Conservation (phyloP, 1,140 invertebrate genomes). For the Acyrthosiphon pisum region DNA sequence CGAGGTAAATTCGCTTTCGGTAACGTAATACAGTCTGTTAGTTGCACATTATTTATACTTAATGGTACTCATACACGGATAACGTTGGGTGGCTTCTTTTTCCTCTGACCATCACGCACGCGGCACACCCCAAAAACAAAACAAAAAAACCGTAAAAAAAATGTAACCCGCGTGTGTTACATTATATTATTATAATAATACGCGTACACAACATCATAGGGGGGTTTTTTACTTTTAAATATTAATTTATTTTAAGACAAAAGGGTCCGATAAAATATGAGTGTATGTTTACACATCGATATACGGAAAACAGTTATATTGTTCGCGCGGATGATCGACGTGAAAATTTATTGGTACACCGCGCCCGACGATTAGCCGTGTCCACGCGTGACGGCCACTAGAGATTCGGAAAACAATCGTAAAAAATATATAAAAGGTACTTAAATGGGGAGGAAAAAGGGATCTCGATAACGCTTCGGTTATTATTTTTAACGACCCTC, state of each 20-base stretch:
- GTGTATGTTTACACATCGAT: constrained; percentile 30
- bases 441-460: constrained; percentile 12
- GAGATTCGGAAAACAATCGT: constrained; percentile 41
- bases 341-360: not conserved
- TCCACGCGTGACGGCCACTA: constrained; percentile 44
- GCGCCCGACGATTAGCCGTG: constrained; percentile 28
- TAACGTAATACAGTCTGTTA: constrained; percentile 35
- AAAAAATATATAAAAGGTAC: constrained; percentile 22
- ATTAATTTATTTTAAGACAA: constrained; percentile 34
- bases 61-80: not conserved
- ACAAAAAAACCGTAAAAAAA: not conserved
- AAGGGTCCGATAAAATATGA: constrained; percentile 1
- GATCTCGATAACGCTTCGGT: constrained; percentile 26
- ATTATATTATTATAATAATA: not conserved
- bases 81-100: constrained; percentile 43
- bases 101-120: not conserved
- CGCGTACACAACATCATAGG: not conserved
- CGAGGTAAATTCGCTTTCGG: constrained; percentile 27
- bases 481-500: constrained; percentile 57
- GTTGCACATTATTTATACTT: not conserved
- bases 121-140: constrained; percentile 25
- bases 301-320: constrained; percentile 23
- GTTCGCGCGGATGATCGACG: constrained; percentile 20
- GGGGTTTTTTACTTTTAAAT: constrained; percentile 3
- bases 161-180: not conserved